These are phyloP conservation scores for Tursiops truncatus DNA, from an alignment of 2,113 vertebrate genomes.

Conservation along the genomic window DNA sequence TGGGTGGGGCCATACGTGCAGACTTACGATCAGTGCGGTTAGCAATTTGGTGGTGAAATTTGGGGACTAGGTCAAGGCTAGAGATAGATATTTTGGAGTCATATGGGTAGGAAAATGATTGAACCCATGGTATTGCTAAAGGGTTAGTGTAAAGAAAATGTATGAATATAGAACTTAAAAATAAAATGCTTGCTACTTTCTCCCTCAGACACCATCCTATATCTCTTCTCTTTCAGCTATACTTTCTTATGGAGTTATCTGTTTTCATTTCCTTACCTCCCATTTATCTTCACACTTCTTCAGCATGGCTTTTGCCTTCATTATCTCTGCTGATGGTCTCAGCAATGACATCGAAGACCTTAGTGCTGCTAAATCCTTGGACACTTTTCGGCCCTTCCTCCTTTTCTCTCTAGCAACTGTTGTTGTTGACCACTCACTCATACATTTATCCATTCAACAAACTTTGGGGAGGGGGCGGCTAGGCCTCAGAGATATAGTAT, in stretches of 20 bases:
- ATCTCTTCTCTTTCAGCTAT: not conserved
- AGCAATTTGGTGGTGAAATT: not conserved
- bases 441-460: no score
- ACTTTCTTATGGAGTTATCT: not conserved
- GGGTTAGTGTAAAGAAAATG: no score
- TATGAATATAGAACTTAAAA: no score
- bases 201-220: not conserved
- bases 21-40: not conserved
- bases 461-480: no score
- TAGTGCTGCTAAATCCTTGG: not conserved
- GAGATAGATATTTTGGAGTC: no score
- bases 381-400: no score
- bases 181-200: no score
- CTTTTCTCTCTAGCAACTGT: no score
- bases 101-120: no score
- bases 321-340: not conserved
- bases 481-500: no score
- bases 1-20: not conserved
- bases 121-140: no score
- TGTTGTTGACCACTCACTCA: no score
- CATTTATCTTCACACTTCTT: not conserved
- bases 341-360: not conserved
- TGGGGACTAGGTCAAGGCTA: not conserved
- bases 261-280: not conserved
- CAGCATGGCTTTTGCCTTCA: not conserved